A percentile compares a stretch with the other conserved stretches of the same genome.
These are phyloP conservation scores for Damaliscus lunatus DNA, from an alignment of 2,113 vertebrate genomes.

Conservation along the genomic window DNA sequence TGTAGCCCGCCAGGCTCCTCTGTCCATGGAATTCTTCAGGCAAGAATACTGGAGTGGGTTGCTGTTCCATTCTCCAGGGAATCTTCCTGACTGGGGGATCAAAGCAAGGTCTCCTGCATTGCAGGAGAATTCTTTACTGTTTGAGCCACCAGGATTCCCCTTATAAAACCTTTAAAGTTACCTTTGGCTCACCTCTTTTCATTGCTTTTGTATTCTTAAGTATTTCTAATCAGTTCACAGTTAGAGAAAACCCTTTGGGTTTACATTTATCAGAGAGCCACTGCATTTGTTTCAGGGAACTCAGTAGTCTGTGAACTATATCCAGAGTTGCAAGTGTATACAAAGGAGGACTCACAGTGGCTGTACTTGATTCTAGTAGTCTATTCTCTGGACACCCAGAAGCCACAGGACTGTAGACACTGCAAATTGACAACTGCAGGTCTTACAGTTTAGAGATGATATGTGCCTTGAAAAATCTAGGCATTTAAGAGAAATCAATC, in stretches of 20 bases:
- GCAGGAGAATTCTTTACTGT: not conserved
- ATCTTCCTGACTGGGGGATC: not conserved
- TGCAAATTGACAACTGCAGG: not conserved
- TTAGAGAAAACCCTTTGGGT: not conserved
- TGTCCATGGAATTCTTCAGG: not conserved
- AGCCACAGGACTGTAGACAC: not conserved
- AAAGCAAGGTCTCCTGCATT: not conserved
- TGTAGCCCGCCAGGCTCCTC: not conserved
- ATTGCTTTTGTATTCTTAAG: not conserved
- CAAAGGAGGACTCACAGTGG: not conserved
- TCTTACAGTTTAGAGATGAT: not conserved
- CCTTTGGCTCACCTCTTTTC: not conserved
- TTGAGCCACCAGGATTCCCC: not conserved
- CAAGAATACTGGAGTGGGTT: not conserved
- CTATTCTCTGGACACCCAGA: too few relatives aligned
- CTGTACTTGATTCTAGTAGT: rapidly evolving
- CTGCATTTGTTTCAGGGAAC: not conserved
- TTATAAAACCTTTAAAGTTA: not conserved
- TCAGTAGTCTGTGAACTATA: not conserved
- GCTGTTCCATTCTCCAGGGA: not conserved
- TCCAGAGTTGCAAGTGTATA: not conserved
- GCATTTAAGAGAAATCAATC: not conserved
- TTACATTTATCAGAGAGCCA: not conserved
- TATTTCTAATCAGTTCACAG: not conserved
- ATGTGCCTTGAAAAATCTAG: not conserved